phyloP scores from a whole-genome alignment of 1,140 invertebrate genomes.

The Tigriopus japonicus region DNA sequence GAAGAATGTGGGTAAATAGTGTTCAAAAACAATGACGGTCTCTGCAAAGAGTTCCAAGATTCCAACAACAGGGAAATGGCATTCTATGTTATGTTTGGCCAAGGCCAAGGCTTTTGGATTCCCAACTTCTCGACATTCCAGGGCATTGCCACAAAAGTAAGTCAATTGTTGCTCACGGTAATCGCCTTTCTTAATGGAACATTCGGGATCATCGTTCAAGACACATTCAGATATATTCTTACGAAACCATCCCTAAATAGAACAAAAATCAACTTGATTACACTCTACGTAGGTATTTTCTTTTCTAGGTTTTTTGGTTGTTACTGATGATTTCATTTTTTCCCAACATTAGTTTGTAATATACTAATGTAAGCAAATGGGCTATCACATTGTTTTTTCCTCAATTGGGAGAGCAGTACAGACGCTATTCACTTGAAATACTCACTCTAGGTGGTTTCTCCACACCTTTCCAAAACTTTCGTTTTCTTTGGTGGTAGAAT shows the following conservation, averaged over 20 bases:
- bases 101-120: background rate
- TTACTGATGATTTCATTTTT: too few relatives aligned
- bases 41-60: background rate
- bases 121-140: background rate
- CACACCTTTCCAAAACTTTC: background rate
- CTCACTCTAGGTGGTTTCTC: background rate
- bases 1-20: background rate
- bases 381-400: too few relatives aligned
- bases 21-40: background rate
- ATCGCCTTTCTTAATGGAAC: background rate
- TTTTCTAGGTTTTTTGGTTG: too few relatives aligned
- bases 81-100: background rate
- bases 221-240: background rate
- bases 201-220: background rate
- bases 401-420: too few relatives aligned
- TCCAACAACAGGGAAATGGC: background rate
- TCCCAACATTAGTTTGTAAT: too few relatives aligned
- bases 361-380: too few relatives aligned
- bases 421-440: too few relatives aligned
- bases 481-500: background rate
- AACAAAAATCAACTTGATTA: too few relatives aligned
- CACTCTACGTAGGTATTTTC: too few relatives aligned
- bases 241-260: background rate
- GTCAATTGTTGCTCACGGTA: background rate
- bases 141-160: background rate